phyloP scores from a whole-genome alignment of 92 coral and sea anemone genomes.

The Epizoanthus ramosus region DNA sequence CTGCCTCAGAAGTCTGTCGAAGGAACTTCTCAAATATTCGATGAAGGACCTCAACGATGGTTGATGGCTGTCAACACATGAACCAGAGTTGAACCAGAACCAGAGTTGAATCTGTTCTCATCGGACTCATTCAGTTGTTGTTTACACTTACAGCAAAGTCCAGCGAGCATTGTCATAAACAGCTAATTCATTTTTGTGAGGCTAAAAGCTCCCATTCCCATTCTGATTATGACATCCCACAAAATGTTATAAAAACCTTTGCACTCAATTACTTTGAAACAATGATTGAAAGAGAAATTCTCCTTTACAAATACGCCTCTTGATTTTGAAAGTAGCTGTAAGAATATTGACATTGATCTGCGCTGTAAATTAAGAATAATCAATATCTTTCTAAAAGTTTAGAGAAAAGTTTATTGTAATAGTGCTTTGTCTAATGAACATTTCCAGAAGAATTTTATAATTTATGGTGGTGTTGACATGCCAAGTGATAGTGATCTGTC shows the following conservation, averaged over 20 bases:
- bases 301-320: background rate
- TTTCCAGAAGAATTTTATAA: background rate
- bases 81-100: too few relatives aligned
- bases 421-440: background rate
- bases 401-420: background rate
- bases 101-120: conserved; percentile 15
- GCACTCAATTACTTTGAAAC: background rate
- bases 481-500: too few relatives aligned
- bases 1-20: conserved; percentile 40
- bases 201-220: background rate
- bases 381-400: background rate
- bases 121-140: background rate
- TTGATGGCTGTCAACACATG: too few relatives aligned
- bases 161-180: background rate
- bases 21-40: conserved; percentile 43
- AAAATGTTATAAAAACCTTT: background rate
- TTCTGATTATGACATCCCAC: background rate
- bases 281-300: background rate
- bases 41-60: conserved; percentile 15
- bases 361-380: background rate
- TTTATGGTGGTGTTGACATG: background rate
- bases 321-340: background rate
- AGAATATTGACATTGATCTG: background rate
- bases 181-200: background rate
- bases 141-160: background rate